Evolutionary conservation across 2,113 vertebrate genomes (phyloP), one percentile per base, ranked within the genome.

Genomic region (Propithecus coquereli): DNA sequence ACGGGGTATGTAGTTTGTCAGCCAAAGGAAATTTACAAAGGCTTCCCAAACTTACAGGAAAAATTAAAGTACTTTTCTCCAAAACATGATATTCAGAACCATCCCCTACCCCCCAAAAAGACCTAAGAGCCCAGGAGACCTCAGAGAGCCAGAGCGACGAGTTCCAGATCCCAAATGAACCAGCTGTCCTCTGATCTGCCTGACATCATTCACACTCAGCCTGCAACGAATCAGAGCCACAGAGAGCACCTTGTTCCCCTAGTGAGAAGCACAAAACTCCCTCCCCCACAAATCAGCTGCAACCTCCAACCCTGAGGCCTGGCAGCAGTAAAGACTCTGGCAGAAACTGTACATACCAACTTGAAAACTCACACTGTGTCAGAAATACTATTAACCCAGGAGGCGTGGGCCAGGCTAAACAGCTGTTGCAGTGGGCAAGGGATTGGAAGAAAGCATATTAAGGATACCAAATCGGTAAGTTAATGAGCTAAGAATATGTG

Each of bases 271-370:
- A 96, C 71, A 74, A 2, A 91, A 94, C 65, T 86, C 96, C 95
- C 96, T 93, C 93, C 94, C 61, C 97, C 37, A 91, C 97, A 37
- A 90, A 90, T 63, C 90, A 97, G 92, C 59, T 92, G 87, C n/a
- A 85, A 91, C 88, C n/a, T 22, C 40, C 77, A 71, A 94, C 95
- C 77, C 90, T 87, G 84, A 94, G 83, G 50, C 52, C 54, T 97
- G 97, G 66, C 95, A 97, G 93, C 27, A 94, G 94, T 30, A 71
- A 98, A 92, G 87, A 65, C 43, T 77, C 96, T 97, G 98, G 98
- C 98, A 98, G 97, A 97, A 97, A 96, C 25, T 76, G 90, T 88
- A 25, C 90, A 92, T 92, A 98, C 97, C 98, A 98, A 98, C 96
- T 97, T 30, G 98, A 96, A 97, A 96, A 97, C 94, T 97, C 97